Conservation (phyloP, 2,888 invertebrate species). For the Pollenia angustigena region DNA sequence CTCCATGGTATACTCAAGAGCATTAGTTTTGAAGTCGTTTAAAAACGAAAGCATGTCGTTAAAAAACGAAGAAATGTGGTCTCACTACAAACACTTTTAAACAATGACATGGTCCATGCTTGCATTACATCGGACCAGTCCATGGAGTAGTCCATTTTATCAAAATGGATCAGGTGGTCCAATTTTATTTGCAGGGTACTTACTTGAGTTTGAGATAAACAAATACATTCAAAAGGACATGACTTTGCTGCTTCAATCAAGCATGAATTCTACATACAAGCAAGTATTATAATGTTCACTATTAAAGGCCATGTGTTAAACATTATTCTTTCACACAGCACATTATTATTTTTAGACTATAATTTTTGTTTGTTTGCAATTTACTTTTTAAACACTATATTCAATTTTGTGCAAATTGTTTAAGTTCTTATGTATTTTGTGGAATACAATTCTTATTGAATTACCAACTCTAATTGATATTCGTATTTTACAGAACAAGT, state of each 20-base stretch:
- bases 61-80: too few species aligned
- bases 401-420: conserved; percentile 2
- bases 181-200: too few species aligned
- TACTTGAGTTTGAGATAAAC: conserved; percentile 70
- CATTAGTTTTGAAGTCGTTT: too few species aligned
- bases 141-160: too few species aligned
- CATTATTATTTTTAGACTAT: conserved; percentile 24
- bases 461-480: background rate
- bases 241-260: conserved; percentile 49
- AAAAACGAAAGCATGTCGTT: too few species aligned
- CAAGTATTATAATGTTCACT: conserved; percentile 28
- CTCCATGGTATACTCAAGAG: too few species aligned
- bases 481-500: conserved; percentile 11
- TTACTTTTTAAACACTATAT: conserved; percentile 1
- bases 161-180: too few species aligned
- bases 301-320: conserved; percentile 48
- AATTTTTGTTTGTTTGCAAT: background rate
- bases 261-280: conserved; percentile 49
- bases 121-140: too few species aligned
- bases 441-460: background rate
- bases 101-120: too few species aligned
- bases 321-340: conserved; percentile 47
- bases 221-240: conserved; percentile 68
- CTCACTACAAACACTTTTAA: too few species aligned
- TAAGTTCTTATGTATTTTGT: background rate